phyloP scores from a whole-genome alignment of 2,888 invertebrate genomes.

The Cataglyphis rosenhaueri region DNA sequence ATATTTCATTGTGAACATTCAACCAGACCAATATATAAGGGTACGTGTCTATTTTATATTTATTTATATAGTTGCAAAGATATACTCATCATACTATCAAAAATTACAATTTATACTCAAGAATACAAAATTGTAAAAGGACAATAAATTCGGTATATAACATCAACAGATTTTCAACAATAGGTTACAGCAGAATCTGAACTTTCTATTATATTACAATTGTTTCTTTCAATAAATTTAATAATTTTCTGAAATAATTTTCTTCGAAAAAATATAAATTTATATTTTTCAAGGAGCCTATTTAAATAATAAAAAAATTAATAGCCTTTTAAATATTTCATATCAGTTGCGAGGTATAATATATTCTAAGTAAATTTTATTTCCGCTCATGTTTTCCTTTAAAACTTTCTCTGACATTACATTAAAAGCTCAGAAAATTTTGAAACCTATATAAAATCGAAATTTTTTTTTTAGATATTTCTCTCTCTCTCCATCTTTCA shows the following conservation, averaged over 20 bases:
- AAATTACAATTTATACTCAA: not conserved
- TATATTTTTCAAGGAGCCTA: not conserved
- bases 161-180: not conserved
- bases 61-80: not conserved
- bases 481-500: too few species aligned
- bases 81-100: not conserved
- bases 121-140: not conserved
- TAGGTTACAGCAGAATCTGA: not conserved
- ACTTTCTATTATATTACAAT: not conserved
- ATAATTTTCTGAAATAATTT: not conserved
- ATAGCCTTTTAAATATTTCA: not conserved
- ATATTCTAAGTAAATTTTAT: not conserved
- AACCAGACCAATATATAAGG: conserved; percentile 60
- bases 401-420: not conserved
- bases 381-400: not conserved
- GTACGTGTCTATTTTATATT: conserved; percentile 48
- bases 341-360: not conserved
- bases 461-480: not conserved
- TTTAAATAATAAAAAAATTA: not conserved
- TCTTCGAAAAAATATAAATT: not conserved
- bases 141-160: not conserved
- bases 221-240: not conserved
- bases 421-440: not conserved
- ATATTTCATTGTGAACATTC: conserved; percentile 67
- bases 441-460: not conserved